phyloP scores from a whole-genome alignment of 2,797 vertebrate species.

The Brotula barbata region DNA sequence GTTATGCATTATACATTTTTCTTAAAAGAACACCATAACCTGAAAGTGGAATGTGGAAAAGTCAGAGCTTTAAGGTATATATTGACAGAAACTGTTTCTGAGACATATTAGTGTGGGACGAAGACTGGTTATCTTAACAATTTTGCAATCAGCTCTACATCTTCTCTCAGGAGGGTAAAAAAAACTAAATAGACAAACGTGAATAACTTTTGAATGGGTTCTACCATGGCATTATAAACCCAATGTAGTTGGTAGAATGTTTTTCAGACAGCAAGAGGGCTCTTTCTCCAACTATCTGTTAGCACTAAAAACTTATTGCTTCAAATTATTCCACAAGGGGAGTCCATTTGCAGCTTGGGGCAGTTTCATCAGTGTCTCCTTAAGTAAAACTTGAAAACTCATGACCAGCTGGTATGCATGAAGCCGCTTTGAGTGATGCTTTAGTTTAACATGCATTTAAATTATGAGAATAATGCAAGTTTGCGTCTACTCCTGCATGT shows the following conservation, averaged over 20 bases:
- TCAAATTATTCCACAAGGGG: conserved; percentile 60
- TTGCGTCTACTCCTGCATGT: too few relatives aligned
- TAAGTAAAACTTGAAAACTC: conserved; percentile 53
- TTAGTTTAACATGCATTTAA: too few relatives aligned
- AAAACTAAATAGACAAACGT: conserved; percentile 70
- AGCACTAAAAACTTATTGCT: conserved; percentile 46
- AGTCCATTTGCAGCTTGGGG: conserved; percentile 38
- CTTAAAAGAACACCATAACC: conserved; percentile 74
- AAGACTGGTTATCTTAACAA: conserved; percentile 66
- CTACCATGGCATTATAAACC: conserved; percentile 57
- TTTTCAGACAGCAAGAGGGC: conserved; percentile 56
- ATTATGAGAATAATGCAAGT: too few relatives aligned
- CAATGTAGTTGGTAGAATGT: conserved; percentile 63
- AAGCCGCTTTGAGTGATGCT: too few relatives aligned
- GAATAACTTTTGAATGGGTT: conserved; percentile 66
- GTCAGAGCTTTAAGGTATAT: conserved; percentile 70
- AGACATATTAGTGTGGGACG: conserved; percentile 63
- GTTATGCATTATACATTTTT: conserved; percentile 78
- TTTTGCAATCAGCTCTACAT: conserved; percentile 65
- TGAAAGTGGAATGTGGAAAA: conserved; percentile 73
- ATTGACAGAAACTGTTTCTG: conserved; percentile 69
- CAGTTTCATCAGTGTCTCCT: conserved; percentile 42
- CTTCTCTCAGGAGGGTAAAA: conserved; percentile 64
- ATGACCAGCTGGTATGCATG: too few relatives aligned
- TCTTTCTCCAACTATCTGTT: conserved; percentile 39